A percentile compares a stretch with the other conserved stretches of the same genome.
Conservation (phyloP, 2,888 invertebrate species). For the Noctua pronuba region DNA sequence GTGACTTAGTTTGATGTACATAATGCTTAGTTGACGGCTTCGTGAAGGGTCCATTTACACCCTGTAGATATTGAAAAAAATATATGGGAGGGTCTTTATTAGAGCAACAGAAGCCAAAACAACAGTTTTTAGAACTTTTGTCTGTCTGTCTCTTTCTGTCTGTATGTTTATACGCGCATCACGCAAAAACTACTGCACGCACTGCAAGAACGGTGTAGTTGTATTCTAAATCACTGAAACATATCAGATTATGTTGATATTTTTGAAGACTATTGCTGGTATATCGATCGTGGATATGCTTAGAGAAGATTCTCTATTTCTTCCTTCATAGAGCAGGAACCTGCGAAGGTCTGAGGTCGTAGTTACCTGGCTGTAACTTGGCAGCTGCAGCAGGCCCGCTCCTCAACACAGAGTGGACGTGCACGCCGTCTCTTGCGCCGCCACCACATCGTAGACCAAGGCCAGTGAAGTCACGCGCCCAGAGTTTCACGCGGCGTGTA, state of each 20-base stretch:
- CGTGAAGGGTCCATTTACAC: too few relatives aligned
- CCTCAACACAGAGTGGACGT: conserved; percentile 95
- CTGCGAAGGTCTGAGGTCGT: not conserved
- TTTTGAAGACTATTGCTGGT: not conserved
- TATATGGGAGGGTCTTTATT: too few relatives aligned
- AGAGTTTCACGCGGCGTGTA: conserved; percentile 91
- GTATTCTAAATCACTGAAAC: not conserved
- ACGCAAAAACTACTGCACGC: too few relatives aligned
- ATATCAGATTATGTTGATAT: not conserved
- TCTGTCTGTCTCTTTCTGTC: too few relatives aligned
- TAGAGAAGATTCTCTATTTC: not conserved
- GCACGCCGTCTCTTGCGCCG: conserved; percentile 97
- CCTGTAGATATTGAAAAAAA: too few relatives aligned
- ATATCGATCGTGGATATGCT: not conserved
- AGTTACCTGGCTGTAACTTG: conserved; percentile 94
- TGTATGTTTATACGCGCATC: too few relatives aligned
- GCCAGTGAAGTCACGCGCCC: conserved; percentile 97
- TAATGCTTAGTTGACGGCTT: too few relatives aligned
- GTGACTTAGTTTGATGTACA: too few relatives aligned
- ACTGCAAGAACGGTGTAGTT: too few relatives aligned
- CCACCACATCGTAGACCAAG: conserved; percentile 96
- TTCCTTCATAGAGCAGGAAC: not conserved
- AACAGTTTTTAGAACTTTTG: too few relatives aligned
- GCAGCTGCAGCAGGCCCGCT: conserved; percentile 97
- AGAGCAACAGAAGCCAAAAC: too few relatives aligned